These are phyloP conservation scores for Cromileptes altivelis DNA, from an alignment of 2,113 vertebrate genomes.

Conservation along the genomic window DNA sequence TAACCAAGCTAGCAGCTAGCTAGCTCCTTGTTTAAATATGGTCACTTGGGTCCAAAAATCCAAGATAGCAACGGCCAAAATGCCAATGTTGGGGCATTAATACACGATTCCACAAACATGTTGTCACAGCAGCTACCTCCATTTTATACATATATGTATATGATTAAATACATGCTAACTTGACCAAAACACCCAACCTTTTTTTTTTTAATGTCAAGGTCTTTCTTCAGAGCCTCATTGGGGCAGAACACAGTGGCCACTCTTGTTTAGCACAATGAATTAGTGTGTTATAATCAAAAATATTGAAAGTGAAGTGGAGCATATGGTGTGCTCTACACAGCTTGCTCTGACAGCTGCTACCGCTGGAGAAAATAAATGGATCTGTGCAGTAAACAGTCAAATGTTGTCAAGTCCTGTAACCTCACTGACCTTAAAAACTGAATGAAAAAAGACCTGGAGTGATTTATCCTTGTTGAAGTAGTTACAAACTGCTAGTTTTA, in stretches of 20 bases:
- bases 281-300: neutral
- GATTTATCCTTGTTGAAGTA: neutral
- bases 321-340: conserved; percentile 5
- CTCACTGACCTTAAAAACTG: neutral
- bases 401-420: neutral
- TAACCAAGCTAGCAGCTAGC: too few species aligned
- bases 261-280: neutral
- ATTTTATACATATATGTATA: too few species aligned
- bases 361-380: neutral
- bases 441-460: neutral
- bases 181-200: neutral
- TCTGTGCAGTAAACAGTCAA: neutral
- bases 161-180: neutral
- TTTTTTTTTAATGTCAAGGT: too few species aligned
- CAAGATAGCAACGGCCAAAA: too few species aligned
- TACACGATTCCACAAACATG: too few species aligned
- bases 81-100: too few species aligned
- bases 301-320: conserved; percentile 11
- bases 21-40: too few species aligned
- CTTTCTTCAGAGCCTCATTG: neutral
- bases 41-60: too few species aligned
- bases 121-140: too few species aligned
- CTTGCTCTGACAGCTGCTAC: conserved; percentile 23
- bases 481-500: neutral
- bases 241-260: neutral